Evolutionary conservation across 2,113 vertebrate species (phyloP).

Genomic region (Brachyhypopomus gauderio): DNA sequence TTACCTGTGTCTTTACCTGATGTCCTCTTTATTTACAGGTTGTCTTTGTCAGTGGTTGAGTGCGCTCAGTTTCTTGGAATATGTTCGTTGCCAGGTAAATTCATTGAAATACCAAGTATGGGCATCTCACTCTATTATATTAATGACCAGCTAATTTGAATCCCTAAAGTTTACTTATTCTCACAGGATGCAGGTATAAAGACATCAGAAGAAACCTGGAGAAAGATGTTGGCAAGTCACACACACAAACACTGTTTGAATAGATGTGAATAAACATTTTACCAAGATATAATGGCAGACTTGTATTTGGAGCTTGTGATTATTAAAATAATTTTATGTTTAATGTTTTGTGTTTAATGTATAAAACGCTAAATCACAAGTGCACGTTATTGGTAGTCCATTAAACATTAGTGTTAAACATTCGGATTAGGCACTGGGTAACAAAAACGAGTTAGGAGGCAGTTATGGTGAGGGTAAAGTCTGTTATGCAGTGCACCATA

Average conservation of each 20-base stretch:
- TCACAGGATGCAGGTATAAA: conserved; percentile 87
- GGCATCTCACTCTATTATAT: background rate
- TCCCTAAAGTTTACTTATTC: conserved; percentile 4
- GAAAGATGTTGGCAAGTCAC: conserved; percentile 80
- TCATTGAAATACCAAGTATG: background rate
- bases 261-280: background rate
- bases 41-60: conserved; percentile 77
- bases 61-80: conserved; percentile 81
- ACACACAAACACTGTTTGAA: background rate
- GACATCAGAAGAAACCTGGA: conserved; percentile 84
- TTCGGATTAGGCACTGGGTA: too few relatives aligned
- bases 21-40: conserved; percentile 68
- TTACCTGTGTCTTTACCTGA: background rate
- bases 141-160: background rate
- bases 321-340: too few relatives aligned
- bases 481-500: too few relatives aligned
- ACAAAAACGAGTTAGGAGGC: too few relatives aligned
- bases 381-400: too few relatives aligned
- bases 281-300: background rate
- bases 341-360: too few relatives aligned
- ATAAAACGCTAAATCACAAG: too few relatives aligned
- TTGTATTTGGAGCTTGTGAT: background rate
- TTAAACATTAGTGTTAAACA: too few relatives aligned
- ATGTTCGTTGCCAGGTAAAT: conserved; percentile 86
- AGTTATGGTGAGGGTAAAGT: too few relatives aligned